Evolutionary conservation across 2,113 vertebrate genomes (phyloP), one percentile per base, ranked within the genome.

Genomic region (Anolis sagrei): DNA sequence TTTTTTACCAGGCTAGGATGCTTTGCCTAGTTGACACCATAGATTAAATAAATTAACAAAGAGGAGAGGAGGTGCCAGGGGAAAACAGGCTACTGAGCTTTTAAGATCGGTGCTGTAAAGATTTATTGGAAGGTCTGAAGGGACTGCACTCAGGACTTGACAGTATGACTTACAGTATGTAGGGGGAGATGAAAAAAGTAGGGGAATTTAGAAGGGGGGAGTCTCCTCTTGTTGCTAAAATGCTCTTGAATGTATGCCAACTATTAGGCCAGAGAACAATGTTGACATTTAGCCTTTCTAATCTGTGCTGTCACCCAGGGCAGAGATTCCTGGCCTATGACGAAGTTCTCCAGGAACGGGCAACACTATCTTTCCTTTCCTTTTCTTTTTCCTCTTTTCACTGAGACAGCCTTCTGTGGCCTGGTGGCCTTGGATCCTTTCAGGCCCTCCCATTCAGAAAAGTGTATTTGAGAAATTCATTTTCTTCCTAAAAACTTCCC

Each of bases 281-380:
- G 92, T 86, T 94, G 93, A 96, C 94, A 94, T 95, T 94, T 92
- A 95, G 94, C 86, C 92, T 79, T 89, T 86, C 74, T 77, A 92
- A 95, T 94, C 93, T 89, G 89, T 25, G 1, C 91, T 76, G 66
- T 94, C 93, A 90, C 86, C 80, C 86, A 78, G 91, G 92, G 89
- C 92, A 94, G 88, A 91, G 94, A 94, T 93, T 93, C 93, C 90
- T 92, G 81, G 48, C 54, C 84, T 82, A 90, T 93, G 76, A 90
- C 89, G 19, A 74, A 90, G 76, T 81, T 27, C 62, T 85, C 82
- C 89, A 88, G n/a, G 13, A 76, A 76, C 74, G 80, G 88, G 88
- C 89, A 92, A 84, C 0, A 0, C 49, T 2, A 0, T 87, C 84
- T 87, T 90, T 48, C 29, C 0, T 0, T 18, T 23, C 0, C 32